phyloP scores from a whole-genome alignment of 1,140 invertebrate species.

The Ganaspis sp. region DNA sequence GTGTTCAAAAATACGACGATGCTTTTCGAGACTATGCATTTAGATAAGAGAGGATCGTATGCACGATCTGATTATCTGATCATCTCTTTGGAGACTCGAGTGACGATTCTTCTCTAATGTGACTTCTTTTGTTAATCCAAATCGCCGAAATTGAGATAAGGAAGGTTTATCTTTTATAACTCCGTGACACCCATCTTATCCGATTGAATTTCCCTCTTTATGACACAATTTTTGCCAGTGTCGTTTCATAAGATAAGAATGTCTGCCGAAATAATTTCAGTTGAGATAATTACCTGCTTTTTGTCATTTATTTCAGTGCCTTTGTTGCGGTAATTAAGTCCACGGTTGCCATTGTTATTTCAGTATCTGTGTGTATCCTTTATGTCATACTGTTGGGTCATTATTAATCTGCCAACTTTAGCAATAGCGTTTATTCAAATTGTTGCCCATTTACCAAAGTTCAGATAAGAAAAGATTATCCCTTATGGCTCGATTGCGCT shows the following conservation, averaged over 20 bases:
- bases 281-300: too few relatives aligned
- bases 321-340: too few relatives aligned
- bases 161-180: not conserved
- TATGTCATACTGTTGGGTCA: too few relatives aligned
- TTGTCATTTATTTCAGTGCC: too few relatives aligned
- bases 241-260: not conserved
- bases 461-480: too few relatives aligned
- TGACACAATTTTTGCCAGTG: not conserved
- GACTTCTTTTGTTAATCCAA: conserved; percentile 13
- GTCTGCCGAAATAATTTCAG: too few relatives aligned
- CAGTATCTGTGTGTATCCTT: too few relatives aligned
- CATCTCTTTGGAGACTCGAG: not conserved
- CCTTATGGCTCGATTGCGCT: too few relatives aligned
- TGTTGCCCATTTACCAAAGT: too few relatives aligned
- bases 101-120: conserved; percentile 1
- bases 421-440: too few relatives aligned
- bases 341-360: too few relatives aligned
- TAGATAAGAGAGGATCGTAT: conserved; percentile 5
- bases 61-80: conserved; percentile 5
- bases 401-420: too few relatives aligned
- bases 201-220: not conserved
- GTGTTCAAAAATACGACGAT: not conserved
- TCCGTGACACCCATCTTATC: not conserved
- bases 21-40: conserved; percentile 4
- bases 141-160: not conserved